Base-by-base conservation (phyloP, 2,113 vertebrate genomes). In the Gallinago jamesoni region DNA sequence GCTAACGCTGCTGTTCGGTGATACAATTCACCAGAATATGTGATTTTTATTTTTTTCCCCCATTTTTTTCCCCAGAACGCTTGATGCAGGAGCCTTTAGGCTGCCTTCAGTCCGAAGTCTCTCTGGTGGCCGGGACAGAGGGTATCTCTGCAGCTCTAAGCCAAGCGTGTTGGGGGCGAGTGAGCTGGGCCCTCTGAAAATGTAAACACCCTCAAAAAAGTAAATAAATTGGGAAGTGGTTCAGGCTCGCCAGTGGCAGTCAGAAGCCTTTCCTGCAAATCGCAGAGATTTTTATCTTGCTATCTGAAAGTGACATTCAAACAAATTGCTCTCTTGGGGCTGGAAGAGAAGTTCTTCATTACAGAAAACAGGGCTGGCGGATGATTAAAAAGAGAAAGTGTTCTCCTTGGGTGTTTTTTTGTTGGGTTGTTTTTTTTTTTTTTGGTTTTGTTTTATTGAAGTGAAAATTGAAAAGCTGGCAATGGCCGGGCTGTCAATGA, bases 311-410 rank as follows among this genome's bases (percentile, higher is more conserved):
- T 81, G 91, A 87, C 89, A 73, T 84, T 96, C 57, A 53, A 81
- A 82, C 79, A 63, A 80, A 82, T 57, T 25, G 52, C 59, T 90
- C 90, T 92, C 94, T 57, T 72, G 90, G 77, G 89, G 82, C 59
- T 24, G 69, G 56, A 39, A n/a, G 67, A 89, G 64, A 45, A 87
- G 80, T 87, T 92, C 88, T 60, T 92, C 77, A 50, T 93, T 93
- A 69, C 66, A 64, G 80, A 78, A 84, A 92, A 66, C 24, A 24
- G 94, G 53, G 25, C 89, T 90, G 90, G 62, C 2, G 67, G 67
- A 62, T 91, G 92, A 96, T 96, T 92, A 93, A 92, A 92, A 88
- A 73, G 80, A 14, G 7, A 52, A 78, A 72, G 60, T 76, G 53
- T 41, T 95, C 90, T 93, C 94, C 77, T 87, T 89, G 79, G 60